These are phyloP conservation scores for Aphelinus certus DNA, from an alignment of 1,140 invertebrate genomes.

Conservation along the genomic window DNA sequence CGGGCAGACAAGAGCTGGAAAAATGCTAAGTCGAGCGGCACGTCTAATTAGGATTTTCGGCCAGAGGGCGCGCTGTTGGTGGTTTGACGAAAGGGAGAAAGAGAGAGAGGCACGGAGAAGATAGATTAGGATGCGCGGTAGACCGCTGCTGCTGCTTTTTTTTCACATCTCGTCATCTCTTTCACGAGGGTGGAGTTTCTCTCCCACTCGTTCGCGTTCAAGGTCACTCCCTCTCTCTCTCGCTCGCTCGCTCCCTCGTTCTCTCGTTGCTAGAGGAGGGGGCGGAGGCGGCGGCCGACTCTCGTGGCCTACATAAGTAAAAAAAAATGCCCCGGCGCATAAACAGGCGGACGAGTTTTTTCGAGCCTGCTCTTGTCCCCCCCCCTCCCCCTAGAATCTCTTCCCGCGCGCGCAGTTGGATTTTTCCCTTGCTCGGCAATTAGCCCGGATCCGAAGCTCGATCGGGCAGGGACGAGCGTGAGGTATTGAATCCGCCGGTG, in stretches of 20 bases:
- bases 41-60: slow-evolving; percentile 38
- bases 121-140: slow-evolving; percentile 24
- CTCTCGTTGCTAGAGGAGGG: not conserved
- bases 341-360: slow-evolving; percentile 16
- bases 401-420: too few relatives aligned
- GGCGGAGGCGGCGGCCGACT: not conserved
- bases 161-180: not conserved
- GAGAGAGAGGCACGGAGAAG: not conserved
- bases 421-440: too few relatives aligned
- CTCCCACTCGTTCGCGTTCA: not conserved
- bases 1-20: not conserved
- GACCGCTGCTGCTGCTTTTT: slow-evolving; percentile 5
- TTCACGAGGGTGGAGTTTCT: not conserved
- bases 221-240: slow-evolving; percentile 7
- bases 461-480: too few relatives aligned
- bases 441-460: too few relatives aligned
- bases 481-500: too few relatives aligned
- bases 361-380: too few relatives aligned
- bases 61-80: slow-evolving; percentile 6
- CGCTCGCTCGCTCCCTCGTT: slow-evolving; percentile 2
- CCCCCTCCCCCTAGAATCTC: too few relatives aligned
- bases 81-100: slow-evolving; percentile 27
- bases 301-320: slow-evolving; percentile 32
- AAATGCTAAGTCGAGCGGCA: slow-evolving; percentile 1
- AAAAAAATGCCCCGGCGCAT: slow-evolving; percentile 21